Base-by-base conservation (phyloP, 2,888 invertebrate species). In the Ophion ellenae region DNA sequence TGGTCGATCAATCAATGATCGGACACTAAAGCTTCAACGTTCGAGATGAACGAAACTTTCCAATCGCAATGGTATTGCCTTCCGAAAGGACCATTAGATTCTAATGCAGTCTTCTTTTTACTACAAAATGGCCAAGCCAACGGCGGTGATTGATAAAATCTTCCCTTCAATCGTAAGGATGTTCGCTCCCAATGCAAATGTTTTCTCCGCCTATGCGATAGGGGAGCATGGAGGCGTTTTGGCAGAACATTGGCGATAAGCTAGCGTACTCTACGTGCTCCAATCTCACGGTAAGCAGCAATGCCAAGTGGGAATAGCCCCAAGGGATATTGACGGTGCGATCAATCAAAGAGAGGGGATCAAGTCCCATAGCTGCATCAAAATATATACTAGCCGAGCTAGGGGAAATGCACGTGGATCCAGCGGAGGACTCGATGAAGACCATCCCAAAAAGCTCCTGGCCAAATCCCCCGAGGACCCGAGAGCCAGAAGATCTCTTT, bases 271-370 rank as follows among this genome's bases (percentile, higher is more conserved):
- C 79, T 85, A 83, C 82, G 79, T 75, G 77, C 87, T 87, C 85
- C 86, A 88, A 90, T 90, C 88, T 88, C 86, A 87, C 86, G 87
- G 88, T 88, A 83, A 88, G 84, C 81, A 88, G 85, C 85, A 87
- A 87, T 86, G 83, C 79, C 66, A 81, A 83, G 84, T 73, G 80
- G 83, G 67, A 84, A 81, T 77, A 85, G 87, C 86, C 90, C 88
- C 87, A 69, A 70, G 89, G 88, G 89, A 88, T 57, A 83, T 82
- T 83, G 84, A 82, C 85, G 79, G 84, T 83, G 88, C 88, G 89
- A 91, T 91, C 91, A 90, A 91, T 91, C 91, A 91, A 89, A 88
- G 86, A 89, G 86, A 85, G 85, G 73, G 81, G 74, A 83, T 88
- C 84, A 82, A 86, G 64, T 69, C 87, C 83, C n/a, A n/a, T 71